Evolutionary conservation across 2,888 invertebrate species (phyloP).

Genomic region (Camponotus fellah): DNA sequence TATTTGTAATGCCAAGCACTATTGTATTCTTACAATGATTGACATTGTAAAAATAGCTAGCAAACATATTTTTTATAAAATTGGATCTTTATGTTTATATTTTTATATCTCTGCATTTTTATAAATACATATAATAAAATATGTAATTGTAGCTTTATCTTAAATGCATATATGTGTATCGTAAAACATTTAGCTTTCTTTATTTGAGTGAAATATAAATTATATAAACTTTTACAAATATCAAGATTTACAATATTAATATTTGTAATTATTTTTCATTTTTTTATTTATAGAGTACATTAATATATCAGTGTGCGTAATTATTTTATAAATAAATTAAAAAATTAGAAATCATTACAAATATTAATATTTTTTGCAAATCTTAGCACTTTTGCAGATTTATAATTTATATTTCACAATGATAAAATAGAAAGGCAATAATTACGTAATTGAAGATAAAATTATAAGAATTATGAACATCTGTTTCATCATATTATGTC

Average conservation of each 20-base stretch:
- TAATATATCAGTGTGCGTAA: no score
- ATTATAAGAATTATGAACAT: neutral
- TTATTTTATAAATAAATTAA: no score
- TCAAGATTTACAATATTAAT: no score
- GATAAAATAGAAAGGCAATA: neutral
- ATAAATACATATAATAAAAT: no score
- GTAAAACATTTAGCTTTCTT: no score
- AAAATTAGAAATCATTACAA: neutral
- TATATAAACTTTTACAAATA: no score
- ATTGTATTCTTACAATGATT: neutral
- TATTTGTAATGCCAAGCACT: neutral
- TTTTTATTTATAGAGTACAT: no score
- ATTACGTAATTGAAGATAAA: neutral
- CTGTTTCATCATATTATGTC: neutral
- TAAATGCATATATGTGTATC: no score
- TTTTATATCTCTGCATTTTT: no score
- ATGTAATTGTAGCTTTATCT: no score
- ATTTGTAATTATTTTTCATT: no score
- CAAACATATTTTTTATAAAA: neutral
- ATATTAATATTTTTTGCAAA: neutral
- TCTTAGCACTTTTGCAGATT: neutral
- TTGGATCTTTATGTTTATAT: neutral
- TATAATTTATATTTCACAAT: neutral
- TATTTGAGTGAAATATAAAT: no score
- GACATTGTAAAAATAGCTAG: neutral